Evolutionary conservation across 2,113 vertebrate genomes (phyloP).

Genomic region (Callospermophilus lateralis): DNA sequence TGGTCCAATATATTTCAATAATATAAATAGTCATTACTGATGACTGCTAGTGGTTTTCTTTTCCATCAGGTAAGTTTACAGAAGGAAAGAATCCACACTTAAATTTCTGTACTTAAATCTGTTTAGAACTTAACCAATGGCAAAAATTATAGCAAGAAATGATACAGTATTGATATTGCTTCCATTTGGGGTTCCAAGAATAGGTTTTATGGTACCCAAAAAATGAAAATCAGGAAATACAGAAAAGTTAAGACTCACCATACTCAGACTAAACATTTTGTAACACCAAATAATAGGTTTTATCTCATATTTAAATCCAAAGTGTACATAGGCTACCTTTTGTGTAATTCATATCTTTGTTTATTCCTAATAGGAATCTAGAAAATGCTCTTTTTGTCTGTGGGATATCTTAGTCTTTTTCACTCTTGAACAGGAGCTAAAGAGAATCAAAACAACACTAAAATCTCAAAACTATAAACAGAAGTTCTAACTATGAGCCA

Average conservation of each 20-base stretch:
- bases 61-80: not conserved
- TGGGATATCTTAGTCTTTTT: not conserved
- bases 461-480: conserved; percentile 47
- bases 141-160: not conserved
- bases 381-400: not conserved
- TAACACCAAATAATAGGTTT: not conserved
- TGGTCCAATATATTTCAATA: not conserved
- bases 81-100: not conserved
- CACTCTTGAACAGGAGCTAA: not conserved
- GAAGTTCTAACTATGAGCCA: conserved; percentile 56
- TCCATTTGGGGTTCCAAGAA: not conserved
- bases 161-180: not conserved
- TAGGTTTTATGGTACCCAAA: not conserved
- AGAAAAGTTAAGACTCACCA: not conserved
- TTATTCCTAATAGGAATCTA: conserved; percentile 43
- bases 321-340: not conserved
- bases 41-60: not conserved
- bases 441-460: conserved; percentile 26
- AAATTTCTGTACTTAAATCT: not conserved
- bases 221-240: not conserved
- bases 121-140: not conserved
- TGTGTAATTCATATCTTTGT: conserved; percentile 15
- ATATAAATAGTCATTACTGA: not conserved
- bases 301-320: conserved; percentile 14
- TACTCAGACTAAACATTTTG: not conserved